Conservation (phyloP, 2,797 vertebrate genomes). For the Pachyuromys duprasi region DNA sequence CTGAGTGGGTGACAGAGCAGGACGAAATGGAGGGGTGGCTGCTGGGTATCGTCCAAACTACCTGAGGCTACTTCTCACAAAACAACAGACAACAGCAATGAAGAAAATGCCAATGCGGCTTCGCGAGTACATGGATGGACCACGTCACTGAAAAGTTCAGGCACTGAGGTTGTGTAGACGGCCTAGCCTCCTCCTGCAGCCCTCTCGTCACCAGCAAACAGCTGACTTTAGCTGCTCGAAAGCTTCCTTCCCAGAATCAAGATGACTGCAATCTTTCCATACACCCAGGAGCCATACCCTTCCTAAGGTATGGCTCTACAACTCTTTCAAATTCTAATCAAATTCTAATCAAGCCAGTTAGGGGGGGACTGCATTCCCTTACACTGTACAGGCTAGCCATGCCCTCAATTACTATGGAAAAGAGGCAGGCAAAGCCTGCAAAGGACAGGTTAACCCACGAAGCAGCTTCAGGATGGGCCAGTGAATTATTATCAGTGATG, state of each 20-base stretch:
- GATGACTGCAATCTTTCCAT: background rate
- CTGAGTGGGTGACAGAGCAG: background rate
- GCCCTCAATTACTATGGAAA: background rate
- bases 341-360: background rate
- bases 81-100: background rate
- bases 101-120: background rate
- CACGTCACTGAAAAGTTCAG: rapidly evolving
- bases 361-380: background rate
- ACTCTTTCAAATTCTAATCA: background rate
- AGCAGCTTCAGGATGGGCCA: background rate
- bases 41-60: background rate
- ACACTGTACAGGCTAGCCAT: background rate
- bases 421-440: background rate
- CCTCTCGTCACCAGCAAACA: background rate
- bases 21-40: background rate
- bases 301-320: background rate
- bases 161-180: too few species aligned
- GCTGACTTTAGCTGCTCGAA: background rate
- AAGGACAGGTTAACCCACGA: background rate
- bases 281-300: background rate
- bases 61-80: background rate
- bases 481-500: background rate
- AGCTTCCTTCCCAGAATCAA: background rate
- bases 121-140: background rate
- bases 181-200: background rate